Evolutionary conservation across 2,888 invertebrate species (phyloP), one percentile per base, ranked within the genome.

Genomic region (Koerneria pararmatus): DNA sequence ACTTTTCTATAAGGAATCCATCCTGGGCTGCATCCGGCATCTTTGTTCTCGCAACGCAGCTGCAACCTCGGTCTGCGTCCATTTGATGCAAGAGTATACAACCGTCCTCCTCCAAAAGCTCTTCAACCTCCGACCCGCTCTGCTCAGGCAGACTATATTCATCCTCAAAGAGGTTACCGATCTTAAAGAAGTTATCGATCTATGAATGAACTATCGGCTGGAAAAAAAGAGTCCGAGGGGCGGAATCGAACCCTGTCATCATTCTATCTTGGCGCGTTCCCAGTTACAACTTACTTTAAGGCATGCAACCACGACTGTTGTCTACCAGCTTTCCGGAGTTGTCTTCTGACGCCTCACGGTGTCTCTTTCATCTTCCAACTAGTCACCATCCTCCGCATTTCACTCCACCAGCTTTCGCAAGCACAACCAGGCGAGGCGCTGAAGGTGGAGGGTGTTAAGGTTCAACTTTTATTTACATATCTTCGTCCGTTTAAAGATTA

Each of bases 141-240:
- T 80, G 27, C 67, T 80, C 29, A 72, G 73, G 59, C 70, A 73
- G 34, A 77, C 80, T 0, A 46, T 80, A n/a, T 69, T 66, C 54
- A 64, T 56, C 5, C 46, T 64, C 2, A 46, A 31, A 29, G 41
- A 64, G 54, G 64, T 64, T n/a, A n/a, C n/a, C n/a, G n/a, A n/a
- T n/a, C n/a, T n/a, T n/a, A n/a, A n/a, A n/a, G n/a, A n/a, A n/a
- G n/a, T n/a, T n/a, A 41, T 15, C 11, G 46, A 41, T 41, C 11
- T n/a, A 41, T 41, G 46, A n/a, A 41, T n/a, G 11, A 41, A 11
- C 11, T 15, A n/a, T 11, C 46, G 11, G 46, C n/a, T 15, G 46
- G 46, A 41, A n/a, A 11, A n/a, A 11, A 41, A 15, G n/a, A n/a
- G 46, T 41, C 11, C 46, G 11, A 41, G 11, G n/a, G 46, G n/a